Base-by-base conservation (phyloP, 2,113 vertebrate species). In the Crotophaga sulcirostris region DNA sequence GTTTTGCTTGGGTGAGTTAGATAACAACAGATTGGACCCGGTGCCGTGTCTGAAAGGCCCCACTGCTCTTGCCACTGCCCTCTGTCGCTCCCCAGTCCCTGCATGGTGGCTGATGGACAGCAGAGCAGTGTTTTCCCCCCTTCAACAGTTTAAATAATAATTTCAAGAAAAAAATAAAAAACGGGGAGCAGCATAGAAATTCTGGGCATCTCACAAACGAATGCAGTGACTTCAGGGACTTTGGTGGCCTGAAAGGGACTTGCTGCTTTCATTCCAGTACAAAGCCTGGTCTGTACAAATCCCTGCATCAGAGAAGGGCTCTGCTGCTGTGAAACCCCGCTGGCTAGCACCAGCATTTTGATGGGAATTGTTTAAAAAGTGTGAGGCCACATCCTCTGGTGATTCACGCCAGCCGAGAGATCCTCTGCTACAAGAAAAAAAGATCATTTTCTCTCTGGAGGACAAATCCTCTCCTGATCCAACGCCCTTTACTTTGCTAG, bases 311-410 rank as follows among this genome's bases (percentile, higher is more conserved):
- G 68, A 88, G 72, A 91, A 85, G 58, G 54, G 68, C 83, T 59
- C 21, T 11, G 17, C 18, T 15, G 49, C 59, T 0, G 0, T 1
- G 17, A 79, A 90, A 13, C 25, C 51, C 64, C 0, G 0, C 86
- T 78, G 70, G 42, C 7, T 94, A 58, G 67, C 0, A 2, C 45
- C 0, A 1, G 29, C 3, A 0, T 91, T 86, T 95, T 72, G 68
- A 66, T 81, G 69, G 76, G 73, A 89, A 64, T 79, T 8, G 2
- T 78, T 59, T 60, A 84, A 67, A 72, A 89, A 81, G 4, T 0
- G 0, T 64, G 66, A 80, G 73, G 87, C 70, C 21, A 49, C 20
- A n/a, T 93, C 40, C 60, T 86, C 70, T 18, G 6, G 34, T 64
- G 66, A 63, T 76, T 90, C 66, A 44, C 28, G 55, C 63, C 31